A percentile compares a stretch with the other conserved stretches of the same genome.
Evolutionary conservation across 35 echinoderm and acorn worm species (phyloP).

Genomic region (Chiridota heheva): DNA sequence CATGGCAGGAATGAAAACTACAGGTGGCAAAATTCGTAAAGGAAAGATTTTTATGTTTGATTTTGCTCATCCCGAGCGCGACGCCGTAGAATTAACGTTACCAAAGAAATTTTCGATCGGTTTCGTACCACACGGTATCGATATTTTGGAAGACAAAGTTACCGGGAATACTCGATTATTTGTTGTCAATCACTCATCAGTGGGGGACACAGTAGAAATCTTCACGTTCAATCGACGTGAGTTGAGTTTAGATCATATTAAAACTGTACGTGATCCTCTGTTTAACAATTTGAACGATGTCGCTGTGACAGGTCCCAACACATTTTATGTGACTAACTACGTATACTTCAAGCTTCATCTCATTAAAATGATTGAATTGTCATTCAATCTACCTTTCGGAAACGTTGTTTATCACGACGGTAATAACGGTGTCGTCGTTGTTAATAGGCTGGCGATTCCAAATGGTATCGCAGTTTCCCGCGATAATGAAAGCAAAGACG

Average conservation of each 20-base stretch:
- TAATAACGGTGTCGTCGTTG: background rate
- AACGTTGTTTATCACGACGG: constrained; percentile 10
- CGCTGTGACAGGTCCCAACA: constrained; percentile 1
- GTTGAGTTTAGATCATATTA: constrained; percentile 9
- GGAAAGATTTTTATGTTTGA: constrained; percentile 22
- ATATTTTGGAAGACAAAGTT: constrained; percentile 1
- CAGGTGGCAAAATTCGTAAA: no score
- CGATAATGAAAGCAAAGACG: background rate
- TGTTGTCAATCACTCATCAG: constrained; percentile 13
- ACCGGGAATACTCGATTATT: constrained; percentile 16
- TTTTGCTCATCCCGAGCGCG: constrained; percentile 5
- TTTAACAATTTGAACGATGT: constrained; percentile 35
- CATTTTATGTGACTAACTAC: constrained; percentile 38
- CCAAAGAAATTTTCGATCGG: constrained; percentile 15
- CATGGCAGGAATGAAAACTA: no score
- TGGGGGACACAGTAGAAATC: constrained; percentile 24
- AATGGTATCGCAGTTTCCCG: constrained; percentile 15
- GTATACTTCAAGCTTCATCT: constrained; percentile 1
- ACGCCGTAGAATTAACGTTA: constrained; percentile 2
- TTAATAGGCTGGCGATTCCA: background rate
- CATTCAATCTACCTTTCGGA: constrained; percentile 4
- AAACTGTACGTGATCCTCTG: constrained; percentile 11
- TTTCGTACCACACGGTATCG: constrained; percentile 35
- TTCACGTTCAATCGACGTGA: background rate
- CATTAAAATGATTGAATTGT: background rate